phyloP scores from a whole-genome alignment of 2,888 invertebrate species.

The Epiperipatus broadwayi region DNA sequence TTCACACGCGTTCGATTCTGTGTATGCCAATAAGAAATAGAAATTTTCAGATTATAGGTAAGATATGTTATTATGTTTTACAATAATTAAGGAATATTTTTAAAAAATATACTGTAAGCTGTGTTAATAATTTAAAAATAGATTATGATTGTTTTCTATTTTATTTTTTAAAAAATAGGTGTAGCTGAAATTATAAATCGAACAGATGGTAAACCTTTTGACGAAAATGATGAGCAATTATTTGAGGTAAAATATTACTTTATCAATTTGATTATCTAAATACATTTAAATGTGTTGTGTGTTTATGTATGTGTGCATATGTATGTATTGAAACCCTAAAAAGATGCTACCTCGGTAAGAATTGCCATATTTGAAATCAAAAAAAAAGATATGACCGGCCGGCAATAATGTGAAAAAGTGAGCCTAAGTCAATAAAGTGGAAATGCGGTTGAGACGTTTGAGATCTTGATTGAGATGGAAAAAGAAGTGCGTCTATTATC shows the following conservation, averaged over 20 bases:
- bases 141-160: background rate
- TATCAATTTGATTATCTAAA: background rate
- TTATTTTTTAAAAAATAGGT: slow-evolving; percentile 25
- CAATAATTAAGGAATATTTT: slow-evolving; percentile 23
- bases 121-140: background rate
- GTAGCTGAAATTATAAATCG: slow-evolving; percentile 36
- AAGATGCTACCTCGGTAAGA: too few species aligned
- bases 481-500: too few species aligned
- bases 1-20: slow-evolving; percentile 30
- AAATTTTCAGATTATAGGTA: slow-evolving; percentile 33
- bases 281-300: too few species aligned
- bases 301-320: too few species aligned
- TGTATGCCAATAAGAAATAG: slow-evolving; percentile 35
- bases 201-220: slow-evolving; percentile 32
- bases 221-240: slow-evolving; percentile 36
- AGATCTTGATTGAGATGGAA: too few species aligned
- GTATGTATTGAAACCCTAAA: background rate
- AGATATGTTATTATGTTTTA: too few species aligned
- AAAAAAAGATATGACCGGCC: too few species aligned
- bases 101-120: background rate
- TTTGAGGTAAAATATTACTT: slow-evolving; percentile 30
- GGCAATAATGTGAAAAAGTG: too few species aligned
- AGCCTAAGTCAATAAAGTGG: too few species aligned
- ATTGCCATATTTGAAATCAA: too few species aligned
- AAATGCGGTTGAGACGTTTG: too few species aligned